A percentile compares a stretch with the other conserved stretches of the same genome.
Conservation (phyloP, 23 tunicate genomes). For the Halocynthia aurantium region DNA sequence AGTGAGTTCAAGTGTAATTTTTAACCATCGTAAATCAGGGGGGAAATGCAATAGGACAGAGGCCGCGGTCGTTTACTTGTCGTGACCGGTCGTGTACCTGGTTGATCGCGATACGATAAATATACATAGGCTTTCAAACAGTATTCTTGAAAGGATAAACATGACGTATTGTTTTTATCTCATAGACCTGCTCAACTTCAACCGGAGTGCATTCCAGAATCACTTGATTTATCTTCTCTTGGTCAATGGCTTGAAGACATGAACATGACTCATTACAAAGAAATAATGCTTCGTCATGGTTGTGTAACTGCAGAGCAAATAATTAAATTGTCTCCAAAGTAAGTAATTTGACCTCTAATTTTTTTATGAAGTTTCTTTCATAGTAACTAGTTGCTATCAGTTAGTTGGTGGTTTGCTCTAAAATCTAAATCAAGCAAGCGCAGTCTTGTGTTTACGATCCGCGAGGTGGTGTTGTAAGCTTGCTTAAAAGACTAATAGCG, state of each 20-base stretch:
- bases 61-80: too few species aligned
- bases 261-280: slow-evolving; percentile 58
- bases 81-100: too few species aligned
- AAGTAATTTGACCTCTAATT: slow-evolving; percentile 1
- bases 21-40: too few species aligned
- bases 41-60: too few species aligned
- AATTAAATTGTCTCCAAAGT: slow-evolving; percentile 59
- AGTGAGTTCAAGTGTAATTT: neutral
- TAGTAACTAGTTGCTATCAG: neutral
- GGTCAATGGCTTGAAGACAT: slow-evolving; percentile 84
- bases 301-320: slow-evolving; percentile 93
- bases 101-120: too few species aligned
- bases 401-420: neutral
- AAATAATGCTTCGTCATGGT: slow-evolving; percentile 58
- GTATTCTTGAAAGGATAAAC: too few species aligned
- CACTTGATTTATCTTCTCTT: slow-evolving; percentile 76
- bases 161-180: neutral
- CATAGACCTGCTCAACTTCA: slow-evolving; percentile 59
- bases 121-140: too few species aligned
- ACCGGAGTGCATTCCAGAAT: slow-evolving; percentile 79
- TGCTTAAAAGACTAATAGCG: too few species aligned
- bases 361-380: neutral
- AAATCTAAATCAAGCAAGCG: neutral
- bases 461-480: too few species aligned
- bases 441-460: neutral